Percentiles rank a stretch among this genome's conserved stretches.
Conservation (phyloP, 2,113 vertebrate species). For the Candoia aspera region DNA sequence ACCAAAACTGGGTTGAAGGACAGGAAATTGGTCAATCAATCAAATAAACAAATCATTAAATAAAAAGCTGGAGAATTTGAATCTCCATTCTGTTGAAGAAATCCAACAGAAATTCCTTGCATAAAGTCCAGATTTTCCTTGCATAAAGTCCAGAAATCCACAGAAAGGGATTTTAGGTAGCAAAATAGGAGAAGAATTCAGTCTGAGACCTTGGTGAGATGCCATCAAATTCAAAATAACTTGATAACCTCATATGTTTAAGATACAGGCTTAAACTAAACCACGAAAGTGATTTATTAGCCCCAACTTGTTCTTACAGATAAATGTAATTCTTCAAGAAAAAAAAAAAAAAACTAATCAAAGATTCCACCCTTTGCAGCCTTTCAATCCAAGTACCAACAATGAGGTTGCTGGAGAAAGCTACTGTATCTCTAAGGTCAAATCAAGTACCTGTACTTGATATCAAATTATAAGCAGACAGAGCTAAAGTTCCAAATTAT, state of each 20-base stretch:
- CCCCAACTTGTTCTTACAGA: background rate
- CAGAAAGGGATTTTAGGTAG: background rate
- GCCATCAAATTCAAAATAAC: background rate
- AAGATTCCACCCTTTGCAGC: background rate
- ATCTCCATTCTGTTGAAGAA: background rate
- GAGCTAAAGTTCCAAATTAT: background rate
- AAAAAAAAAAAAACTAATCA: background rate
- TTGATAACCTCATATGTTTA: background rate
- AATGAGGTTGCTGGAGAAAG: background rate
- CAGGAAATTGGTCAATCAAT: background rate
- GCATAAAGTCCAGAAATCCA: background rate
- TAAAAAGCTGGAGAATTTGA: background rate
- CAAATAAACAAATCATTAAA: background rate
- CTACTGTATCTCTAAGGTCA: background rate
- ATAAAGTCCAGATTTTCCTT: background rate
- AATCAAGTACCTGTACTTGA: background rate
- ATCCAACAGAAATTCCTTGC: too few relatives aligned
- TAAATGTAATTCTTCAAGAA: background rate
- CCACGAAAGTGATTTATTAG: background rate
- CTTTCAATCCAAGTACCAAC: background rate
- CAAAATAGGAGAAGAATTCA: background rate
- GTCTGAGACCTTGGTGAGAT: background rate
- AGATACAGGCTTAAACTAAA: background rate
- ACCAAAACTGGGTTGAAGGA: background rate
- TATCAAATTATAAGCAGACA: background rate